These are phyloP conservation scores for Megamerina dolium DNA, from an alignment of 2,888 invertebrate species.

Conservation along the genomic window DNA sequence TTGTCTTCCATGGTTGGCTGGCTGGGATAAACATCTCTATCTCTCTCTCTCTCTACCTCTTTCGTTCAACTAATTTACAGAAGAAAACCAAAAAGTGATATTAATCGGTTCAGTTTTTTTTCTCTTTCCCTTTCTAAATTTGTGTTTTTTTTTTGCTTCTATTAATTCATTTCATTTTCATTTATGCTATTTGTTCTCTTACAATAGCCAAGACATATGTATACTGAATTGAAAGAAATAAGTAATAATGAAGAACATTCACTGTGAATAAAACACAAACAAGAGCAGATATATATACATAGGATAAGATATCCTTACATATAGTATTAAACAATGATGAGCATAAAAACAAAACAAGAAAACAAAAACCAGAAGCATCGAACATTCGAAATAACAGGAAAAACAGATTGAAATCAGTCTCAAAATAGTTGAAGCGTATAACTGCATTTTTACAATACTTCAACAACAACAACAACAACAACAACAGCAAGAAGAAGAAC, in stretches of 20 bases:
- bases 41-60: conserved; percentile 17
- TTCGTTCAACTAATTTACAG: conserved; percentile 19
- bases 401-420: conserved; percentile 43
- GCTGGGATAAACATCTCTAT: too few species aligned
- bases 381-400: conserved; percentile 19
- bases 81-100: conserved; percentile 19
- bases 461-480: too few species aligned
- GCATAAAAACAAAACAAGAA: too few species aligned
- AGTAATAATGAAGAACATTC: background rate
- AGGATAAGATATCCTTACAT: too few species aligned
- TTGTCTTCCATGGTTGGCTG: conserved; percentile 12
- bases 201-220: too few species aligned
- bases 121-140: conserved; percentile 6
- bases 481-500: too few species aligned
- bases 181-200: too few species aligned
- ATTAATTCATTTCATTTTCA: too few species aligned
- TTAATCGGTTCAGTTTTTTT: conserved; percentile 19
- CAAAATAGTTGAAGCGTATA: conserved; percentile 39
- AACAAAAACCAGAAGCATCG: background rate
- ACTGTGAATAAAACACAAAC: background rate
- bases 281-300: too few species aligned
- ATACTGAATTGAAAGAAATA: background rate
- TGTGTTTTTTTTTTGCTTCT: background rate
- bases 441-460: conserved; percentile 33
- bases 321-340: too few species aligned